Conservation (phyloP, 35 echinoderm and acorn worm species). For the Patiria miniata region DNA sequence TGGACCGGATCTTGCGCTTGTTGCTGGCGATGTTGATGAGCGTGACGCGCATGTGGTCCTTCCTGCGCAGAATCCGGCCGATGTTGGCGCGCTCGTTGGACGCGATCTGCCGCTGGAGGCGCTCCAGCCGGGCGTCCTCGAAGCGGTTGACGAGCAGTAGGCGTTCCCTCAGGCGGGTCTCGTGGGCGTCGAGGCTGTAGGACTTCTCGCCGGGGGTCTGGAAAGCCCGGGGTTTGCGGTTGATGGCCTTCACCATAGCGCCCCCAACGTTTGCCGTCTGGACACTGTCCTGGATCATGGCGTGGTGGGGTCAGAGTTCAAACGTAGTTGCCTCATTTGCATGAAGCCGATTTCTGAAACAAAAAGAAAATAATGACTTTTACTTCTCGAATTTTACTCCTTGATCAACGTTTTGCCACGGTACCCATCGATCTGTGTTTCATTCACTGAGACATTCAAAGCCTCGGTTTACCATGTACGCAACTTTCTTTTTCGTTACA, state of each 20-base stretch:
- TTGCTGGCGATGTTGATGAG: constrained; percentile 61
- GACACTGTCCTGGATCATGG: neutral
- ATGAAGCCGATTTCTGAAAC: no score
- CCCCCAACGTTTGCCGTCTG: neutral
- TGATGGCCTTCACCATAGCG: constrained; percentile 13
- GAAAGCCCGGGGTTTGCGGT: constrained; percentile 2
- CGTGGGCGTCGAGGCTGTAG: neutral
- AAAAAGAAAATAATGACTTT: no score
- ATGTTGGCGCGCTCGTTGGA: constrained; percentile 41
- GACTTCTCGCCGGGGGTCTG: constrained; percentile 8
- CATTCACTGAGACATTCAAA: no score
- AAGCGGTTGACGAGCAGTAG: constrained; percentile 57
- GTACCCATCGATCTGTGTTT: no score
- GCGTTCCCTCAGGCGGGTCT: constrained; percentile 37
- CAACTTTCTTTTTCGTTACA: no score
- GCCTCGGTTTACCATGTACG: no score
- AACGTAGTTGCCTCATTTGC: no score
- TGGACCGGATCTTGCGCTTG: constrained; percentile 46
- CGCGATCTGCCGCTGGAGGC: constrained; percentile 40
- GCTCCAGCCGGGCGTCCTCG: constrained; percentile 51
- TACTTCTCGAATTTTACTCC: no score
- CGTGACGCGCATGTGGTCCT: constrained; percentile 70
- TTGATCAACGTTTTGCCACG: no score
- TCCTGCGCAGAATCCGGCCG: constrained; percentile 59
- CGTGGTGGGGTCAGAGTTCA: neutral